Base-by-base conservation (phyloP, 1,140 invertebrate genomes). In the Drosophila micromelanica region DNA sequence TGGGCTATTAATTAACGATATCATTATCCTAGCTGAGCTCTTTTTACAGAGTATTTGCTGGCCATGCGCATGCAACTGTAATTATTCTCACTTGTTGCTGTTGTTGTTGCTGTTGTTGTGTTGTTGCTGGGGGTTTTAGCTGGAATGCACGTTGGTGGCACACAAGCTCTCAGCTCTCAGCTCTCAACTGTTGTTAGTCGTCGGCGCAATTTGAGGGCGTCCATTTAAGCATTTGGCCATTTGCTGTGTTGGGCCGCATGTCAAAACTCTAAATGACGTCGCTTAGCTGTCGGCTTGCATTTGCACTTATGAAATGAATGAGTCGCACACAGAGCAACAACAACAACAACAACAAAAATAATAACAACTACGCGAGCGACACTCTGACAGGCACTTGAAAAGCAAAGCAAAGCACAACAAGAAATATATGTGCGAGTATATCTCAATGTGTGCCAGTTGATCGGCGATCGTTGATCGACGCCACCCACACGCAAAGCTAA, bases 181-280 rank as follows among this genome's bases (percentile, higher is more conserved):
- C 65, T 42, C 59, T 54, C 37, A 45, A 45, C 15, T 45, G 15
- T 30, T 59, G 56, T 59, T 59, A 60, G 43, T 60, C 57, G 55
- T 60, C 57, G 57, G 57, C 57, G 65, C 67, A 59, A 71, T 65
- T 76, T 70, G 65, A 74, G 72, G 72, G 67, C 72, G 72, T 57
- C 48, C 70, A 73, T 73, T 73, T 73, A 69, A 37, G 37, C 69
- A 70, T 63, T 70, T 71, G 72, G 72, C 65, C 65, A 74, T 74
- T 70, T 74, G 71, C 38, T 77, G 74, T 84, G 78, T 68, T 84
- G 78, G 64, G 82, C 81, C 74, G 81, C 81, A 80, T 85, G 81
- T 86, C 81, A 86, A 86, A 86, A 81, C 69, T 76, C 75, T 81
- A 86, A 86, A 86, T 86, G 82, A 86, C 82, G 82, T 89, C 82